Percentiles rank a stretch among this genome's conserved stretches.
phyloP scores from a whole-genome alignment of 1,140 invertebrate species.

The Leucophenga varia region DNA sequence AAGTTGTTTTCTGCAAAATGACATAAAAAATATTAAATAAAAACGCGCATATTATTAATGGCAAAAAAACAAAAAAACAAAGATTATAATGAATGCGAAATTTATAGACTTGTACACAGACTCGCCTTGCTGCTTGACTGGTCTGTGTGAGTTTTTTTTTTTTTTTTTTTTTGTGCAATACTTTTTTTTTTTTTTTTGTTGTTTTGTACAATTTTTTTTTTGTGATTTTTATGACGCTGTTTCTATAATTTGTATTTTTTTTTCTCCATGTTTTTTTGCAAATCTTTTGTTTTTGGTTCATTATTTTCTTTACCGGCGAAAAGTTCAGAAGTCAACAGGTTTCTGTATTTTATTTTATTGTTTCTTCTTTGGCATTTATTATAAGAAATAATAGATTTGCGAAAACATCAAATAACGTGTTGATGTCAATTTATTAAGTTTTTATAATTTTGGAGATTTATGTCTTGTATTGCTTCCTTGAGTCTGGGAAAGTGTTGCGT shows the following conservation, averaged over 20 bases:
- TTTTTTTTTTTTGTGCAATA: constrained; percentile 21
- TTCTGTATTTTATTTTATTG: too few relatives aligned
- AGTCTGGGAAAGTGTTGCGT: too few relatives aligned
- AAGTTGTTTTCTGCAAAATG: constrained; percentile 32
- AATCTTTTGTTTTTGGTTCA: constrained; percentile 2
- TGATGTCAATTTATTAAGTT: too few relatives aligned
- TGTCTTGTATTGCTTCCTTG: too few relatives aligned
- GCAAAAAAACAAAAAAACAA: constrained; percentile 5
- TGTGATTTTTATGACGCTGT: too few relatives aligned
- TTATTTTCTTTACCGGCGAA: constrained; percentile 19
- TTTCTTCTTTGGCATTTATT: too few relatives aligned
- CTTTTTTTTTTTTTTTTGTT: constrained; percentile 19
- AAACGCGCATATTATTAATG: constrained; percentile 20
- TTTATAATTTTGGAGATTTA: too few relatives aligned
- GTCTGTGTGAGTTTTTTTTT: too few relatives aligned
- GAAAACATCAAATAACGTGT: too few relatives aligned
- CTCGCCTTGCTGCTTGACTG: too few relatives aligned
- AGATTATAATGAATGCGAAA: constrained; percentile 18
- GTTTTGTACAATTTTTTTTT: constrained; percentile 17
- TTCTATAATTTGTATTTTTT: constrained; percentile 17
- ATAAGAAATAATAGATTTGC: too few relatives aligned
- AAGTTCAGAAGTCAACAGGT: constrained; percentile 32
- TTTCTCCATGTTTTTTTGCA: constrained; percentile 3
- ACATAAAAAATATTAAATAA: constrained; percentile 30
- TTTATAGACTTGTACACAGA: constrained; percentile 20